Evolutionary conservation across 2,113 vertebrate genomes (phyloP), one percentile per base, ranked within the genome.

Genomic region (Manacus vitellinus): DNA sequence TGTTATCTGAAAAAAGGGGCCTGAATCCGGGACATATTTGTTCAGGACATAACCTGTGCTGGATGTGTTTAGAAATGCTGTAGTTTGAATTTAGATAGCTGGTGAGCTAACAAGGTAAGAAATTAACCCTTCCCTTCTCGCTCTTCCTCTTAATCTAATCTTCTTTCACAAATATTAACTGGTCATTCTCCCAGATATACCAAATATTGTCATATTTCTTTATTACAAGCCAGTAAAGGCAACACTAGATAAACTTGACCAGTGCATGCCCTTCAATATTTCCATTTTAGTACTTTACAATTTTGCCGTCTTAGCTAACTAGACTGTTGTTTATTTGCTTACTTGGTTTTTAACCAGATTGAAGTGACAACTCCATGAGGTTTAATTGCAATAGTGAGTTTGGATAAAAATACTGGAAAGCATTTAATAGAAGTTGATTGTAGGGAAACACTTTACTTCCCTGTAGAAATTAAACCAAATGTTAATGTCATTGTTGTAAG

Each of bases 1-100:
- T 96, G 92, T 92, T 97, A 97, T 96, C 93, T 96, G 62, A 83
- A 91, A 95, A 90, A 97, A 95, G 90, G 78, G 85, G 82, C 21
- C 58, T 90, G 93, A 97, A 97, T 95, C 51, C 2, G 43, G 94
- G 95, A 96, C 94, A 82, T 96, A 96, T 96, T 97, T 97, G 78
- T 62, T 90, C 89, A 96, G 95, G 96, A 95, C 94, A 77, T 67
- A 97, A 95, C 94, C 85, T 96, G 66, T 74, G 88, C 82, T 96
- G 85, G 83, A 93, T 93, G 63, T 44, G 30, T 85, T 95, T 58
- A 89, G 95, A 96, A 89, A 96, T 94, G 88, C 73, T 74, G 93
- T 92, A 88, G 87, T 95, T 93, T 93, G 74, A 93, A 90, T 92
- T 96, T 83, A 94, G 93, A 88, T 13, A 80, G 67, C 23, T 66